These are phyloP conservation scores for Polyergus mexicanus DNA, from an alignment of 1,140 invertebrate genomes.

Conservation along the genomic window DNA sequence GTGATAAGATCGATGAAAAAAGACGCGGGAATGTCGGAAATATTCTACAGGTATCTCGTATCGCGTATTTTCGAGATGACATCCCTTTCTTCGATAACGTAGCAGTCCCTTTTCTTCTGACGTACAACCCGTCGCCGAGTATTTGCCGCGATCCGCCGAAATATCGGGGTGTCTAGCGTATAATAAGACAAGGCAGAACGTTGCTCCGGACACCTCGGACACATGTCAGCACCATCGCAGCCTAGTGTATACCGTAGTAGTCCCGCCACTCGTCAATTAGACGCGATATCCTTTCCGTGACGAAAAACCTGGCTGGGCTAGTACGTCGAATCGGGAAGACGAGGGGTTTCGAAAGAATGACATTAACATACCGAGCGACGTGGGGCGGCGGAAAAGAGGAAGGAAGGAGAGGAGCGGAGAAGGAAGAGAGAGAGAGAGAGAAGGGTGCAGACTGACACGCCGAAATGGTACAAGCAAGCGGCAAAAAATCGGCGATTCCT, in stretches of 20 bases:
- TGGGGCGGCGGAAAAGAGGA: conserved; percentile 50
- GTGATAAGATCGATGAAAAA: too few relatives aligned
- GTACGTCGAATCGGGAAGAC: conserved; percentile 77
- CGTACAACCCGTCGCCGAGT: conserved; percentile 8
- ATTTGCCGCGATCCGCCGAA: conserved; percentile 77
- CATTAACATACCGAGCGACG: conserved; percentile 82
- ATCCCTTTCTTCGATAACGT: conserved; percentile 34
- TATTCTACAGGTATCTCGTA: not conserved
- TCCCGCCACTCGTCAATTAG: conserved; percentile 83
- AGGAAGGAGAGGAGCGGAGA: conserved; percentile 37
- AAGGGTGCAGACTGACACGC: conserved; percentile 43
- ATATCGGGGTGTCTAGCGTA: conserved; percentile 75
- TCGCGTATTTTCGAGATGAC: not conserved
- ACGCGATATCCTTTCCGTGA: conserved; percentile 76
- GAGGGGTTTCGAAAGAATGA: conserved; percentile 80
- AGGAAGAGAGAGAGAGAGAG: conserved; percentile 43
- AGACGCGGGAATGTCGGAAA: not conserved
- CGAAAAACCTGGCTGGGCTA: conserved; percentile 80
- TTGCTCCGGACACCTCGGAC: conserved; percentile 80
- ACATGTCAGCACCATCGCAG: conserved; percentile 74
- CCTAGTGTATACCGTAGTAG: conserved; percentile 63
- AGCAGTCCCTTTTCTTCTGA: conserved; percentile 36
- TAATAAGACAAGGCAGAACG: conserved; percentile 78
- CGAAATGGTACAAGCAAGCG: conserved; percentile 36
- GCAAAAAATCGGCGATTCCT: conserved; percentile 72